A percentile compares a stretch with the other conserved stretches of the same genome.
Conservation (phyloP, 30 jellyfish, hydroid and myxozoan species). For the Phacellophora camtschatica region DNA sequence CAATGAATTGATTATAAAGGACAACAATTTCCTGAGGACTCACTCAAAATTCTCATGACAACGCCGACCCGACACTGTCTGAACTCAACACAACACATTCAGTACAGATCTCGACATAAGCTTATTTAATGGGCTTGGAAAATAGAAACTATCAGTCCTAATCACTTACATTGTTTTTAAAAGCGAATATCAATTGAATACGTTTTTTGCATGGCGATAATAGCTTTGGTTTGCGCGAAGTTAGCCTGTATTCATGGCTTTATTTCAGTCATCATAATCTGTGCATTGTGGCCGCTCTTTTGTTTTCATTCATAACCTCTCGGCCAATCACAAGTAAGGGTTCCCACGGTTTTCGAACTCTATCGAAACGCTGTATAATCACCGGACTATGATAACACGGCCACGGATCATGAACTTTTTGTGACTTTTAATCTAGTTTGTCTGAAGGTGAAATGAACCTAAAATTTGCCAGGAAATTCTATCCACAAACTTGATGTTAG, state of each 20-base stretch:
- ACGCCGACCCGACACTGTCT: slow-evolving; percentile 16
- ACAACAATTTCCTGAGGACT: background rate
- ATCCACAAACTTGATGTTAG: too few relatives aligned
- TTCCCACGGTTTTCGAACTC: slow-evolving; percentile 92
- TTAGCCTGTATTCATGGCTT: slow-evolving; percentile 58
- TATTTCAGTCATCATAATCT: slow-evolving; percentile 59
- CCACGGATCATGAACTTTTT: too few relatives aligned
- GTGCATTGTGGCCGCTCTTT: slow-evolving; percentile 68
- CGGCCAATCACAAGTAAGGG: slow-evolving; percentile 81
- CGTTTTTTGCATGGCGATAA: slow-evolving; percentile 62
- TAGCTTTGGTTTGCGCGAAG: slow-evolving; percentile 55
- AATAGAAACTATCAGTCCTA: slow-evolving; percentile 36
- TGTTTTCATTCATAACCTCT: slow-evolving; percentile 26
- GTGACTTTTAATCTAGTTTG: too few relatives aligned
- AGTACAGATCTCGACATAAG: slow-evolving; percentile 2
- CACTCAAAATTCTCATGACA: slow-evolving; percentile 19
- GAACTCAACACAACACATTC: slow-evolving; percentile 17
- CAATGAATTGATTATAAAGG: slow-evolving; percentile 7
- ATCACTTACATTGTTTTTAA: slow-evolving; percentile 29
- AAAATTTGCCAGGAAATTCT: too few relatives aligned
- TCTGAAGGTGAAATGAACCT: too few relatives aligned
- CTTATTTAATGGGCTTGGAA: slow-evolving; percentile 26
- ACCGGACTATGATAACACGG: too few relatives aligned
- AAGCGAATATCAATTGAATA: slow-evolving; percentile 42
- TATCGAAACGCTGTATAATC: too few relatives aligned